Conservation (phyloP, 37 sponge, comb jelly and placozoan genomes). For the Agelas oroides region DNA sequence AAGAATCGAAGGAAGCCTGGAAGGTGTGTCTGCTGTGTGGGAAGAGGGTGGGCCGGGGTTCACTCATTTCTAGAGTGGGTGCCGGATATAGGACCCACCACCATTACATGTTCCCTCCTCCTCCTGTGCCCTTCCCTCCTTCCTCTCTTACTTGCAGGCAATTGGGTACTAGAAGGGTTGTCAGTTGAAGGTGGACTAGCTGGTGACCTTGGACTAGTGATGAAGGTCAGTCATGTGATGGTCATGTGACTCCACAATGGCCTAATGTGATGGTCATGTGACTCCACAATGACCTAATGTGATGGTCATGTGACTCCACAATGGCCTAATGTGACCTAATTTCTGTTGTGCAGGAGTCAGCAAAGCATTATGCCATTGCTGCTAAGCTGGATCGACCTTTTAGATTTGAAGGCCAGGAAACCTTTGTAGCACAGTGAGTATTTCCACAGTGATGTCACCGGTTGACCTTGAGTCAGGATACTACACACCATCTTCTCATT, state of each 20-base stretch:
- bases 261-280: background rate
- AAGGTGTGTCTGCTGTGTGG: background rate
- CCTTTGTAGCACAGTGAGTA: slow-evolving; percentile 80
- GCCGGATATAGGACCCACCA: too few relatives aligned
- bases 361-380: slow-evolving; percentile 93
- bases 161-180: slow-evolving; percentile 74
- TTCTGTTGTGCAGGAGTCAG: slow-evolving; percentile 50
- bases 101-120: too few relatives aligned
- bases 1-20: background rate
- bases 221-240: slow-evolving; percentile 65
- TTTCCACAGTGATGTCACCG: background rate
- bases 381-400: slow-evolving; percentile 86
- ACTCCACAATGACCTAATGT: background rate
- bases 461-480: too few relatives aligned
- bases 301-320: background rate
- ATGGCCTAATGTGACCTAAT: background rate
- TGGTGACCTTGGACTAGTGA: slow-evolving; percentile 80
- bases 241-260: background rate
- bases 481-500: too few relatives aligned
- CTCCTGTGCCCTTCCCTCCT: background rate
- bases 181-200: slow-evolving; percentile 45
- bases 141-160: slow-evolving; percentile 30
- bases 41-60: too few relatives aligned
- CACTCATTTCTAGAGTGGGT: too few relatives aligned
- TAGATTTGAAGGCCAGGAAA: slow-evolving; percentile 71